Conservation (phyloP, 2,113 vertebrate genomes). For the Perca schrenkii region DNA sequence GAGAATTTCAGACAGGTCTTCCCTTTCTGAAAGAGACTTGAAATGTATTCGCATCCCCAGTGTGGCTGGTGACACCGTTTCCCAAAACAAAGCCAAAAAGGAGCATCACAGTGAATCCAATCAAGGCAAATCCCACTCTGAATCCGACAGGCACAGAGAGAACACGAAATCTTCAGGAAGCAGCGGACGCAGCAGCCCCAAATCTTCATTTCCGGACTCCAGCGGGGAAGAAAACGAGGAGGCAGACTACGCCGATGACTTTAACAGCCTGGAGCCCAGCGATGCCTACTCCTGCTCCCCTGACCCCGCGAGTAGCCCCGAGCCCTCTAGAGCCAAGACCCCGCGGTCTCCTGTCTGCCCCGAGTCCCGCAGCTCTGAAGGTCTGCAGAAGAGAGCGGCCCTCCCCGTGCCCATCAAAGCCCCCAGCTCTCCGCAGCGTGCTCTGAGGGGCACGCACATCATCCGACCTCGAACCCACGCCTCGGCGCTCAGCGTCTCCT, state of each 20-base stretch:
- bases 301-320: slow-evolving; percentile 75
- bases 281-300: slow-evolving; percentile 70
- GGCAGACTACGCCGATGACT: slow-evolving; percentile 87
- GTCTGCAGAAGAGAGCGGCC: slow-evolving; percentile 56
- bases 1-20: slow-evolving; percentile 7
- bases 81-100: slow-evolving; percentile 34
- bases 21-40: slow-evolving; percentile 32
- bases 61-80: slow-evolving; percentile 18
- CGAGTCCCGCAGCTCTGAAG: slow-evolving; percentile 51
- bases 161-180: slow-evolving; percentile 39
- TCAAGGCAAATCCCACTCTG: slow-evolving; percentile 38
- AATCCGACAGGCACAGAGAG: slow-evolving; percentile 38
- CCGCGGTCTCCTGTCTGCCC: slow-evolving; percentile 38
- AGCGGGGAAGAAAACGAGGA: slow-evolving; percentile 77
- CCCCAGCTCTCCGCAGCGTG: slow-evolving; percentile 81
- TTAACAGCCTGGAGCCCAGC: slow-evolving; percentile 80
- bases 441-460: slow-evolving; percentile 73
- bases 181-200: slow-evolving; percentile 60
- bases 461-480: slow-evolving; percentile 68
- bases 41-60: slow-evolving; percentile 57
- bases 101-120: slow-evolving; percentile 20
- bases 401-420: slow-evolving; percentile 83
- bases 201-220: slow-evolving; percentile 79
- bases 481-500: slow-evolving; percentile 70
- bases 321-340: slow-evolving; percentile 57